Base-by-base conservation (phyloP, 2,888 invertebrate species). In the Clepsis dumicolana region DNA sequence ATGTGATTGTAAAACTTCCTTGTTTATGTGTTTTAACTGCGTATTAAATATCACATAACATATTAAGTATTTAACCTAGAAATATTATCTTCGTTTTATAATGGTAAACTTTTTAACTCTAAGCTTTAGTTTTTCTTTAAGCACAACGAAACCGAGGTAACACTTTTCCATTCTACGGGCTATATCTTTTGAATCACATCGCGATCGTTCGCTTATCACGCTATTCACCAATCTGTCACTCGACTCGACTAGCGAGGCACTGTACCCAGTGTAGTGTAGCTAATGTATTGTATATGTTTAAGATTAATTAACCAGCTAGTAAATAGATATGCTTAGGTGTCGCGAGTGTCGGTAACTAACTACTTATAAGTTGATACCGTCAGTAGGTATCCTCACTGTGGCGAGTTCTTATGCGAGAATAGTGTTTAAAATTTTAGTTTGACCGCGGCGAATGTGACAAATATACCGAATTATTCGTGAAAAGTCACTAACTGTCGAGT, bases 221-320 rank as follows among this genome's bases (percentile, higher is more conserved):
- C 68, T 68, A 68, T 68, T 68, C 57, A 59, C 68, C 68, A 68
- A 68, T 68, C 68, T 68, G 68, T 68, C 68, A 68, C 64, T 68
- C 57, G 44, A 25, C 16, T 21, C 52, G 67, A 63, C 63, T 57
- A 57, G 50, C 57, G 29, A 29, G 24, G 10, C 29, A 50, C 25
- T 53, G 18, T 12, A 25, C 10, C 50, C 29, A 52, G 48, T 8
- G 32, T 1, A 32, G 10, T 62, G 8, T 35, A 56, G 35, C 35
- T 38, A 38, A 24, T 48, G 24, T 8, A 27, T 27, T 24, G 32
- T 35, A 21, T 50, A 50, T 61, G 50, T 27, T 52, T 35, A 4
- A 35, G 35, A 62, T 35, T 62, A 62, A 62, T 62, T 50, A 52
- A 50, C 41, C 25, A n/a, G 4, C 44, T 44, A 16, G 16, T 32